Conservation (phyloP, 1,140 invertebrate species). For the Tetranychus cinnabarinus region DNA sequence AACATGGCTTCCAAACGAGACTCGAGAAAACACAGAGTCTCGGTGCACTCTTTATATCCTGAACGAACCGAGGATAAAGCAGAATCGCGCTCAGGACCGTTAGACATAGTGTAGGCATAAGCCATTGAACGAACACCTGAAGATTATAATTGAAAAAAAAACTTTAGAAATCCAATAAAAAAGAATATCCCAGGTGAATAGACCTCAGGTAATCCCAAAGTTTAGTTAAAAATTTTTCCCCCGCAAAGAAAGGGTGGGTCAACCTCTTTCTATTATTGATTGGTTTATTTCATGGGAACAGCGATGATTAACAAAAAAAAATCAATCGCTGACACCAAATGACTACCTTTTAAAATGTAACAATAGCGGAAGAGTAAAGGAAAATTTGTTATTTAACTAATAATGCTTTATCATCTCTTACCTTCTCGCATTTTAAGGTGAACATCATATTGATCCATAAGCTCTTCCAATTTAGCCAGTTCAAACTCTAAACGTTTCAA, state of each 20-base stretch:
- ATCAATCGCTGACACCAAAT: too few relatives aligned
- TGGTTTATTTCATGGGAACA: not conserved
- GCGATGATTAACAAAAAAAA: not conserved
- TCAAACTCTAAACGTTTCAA: constrained; percentile 29
- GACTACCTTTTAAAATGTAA: too few relatives aligned
- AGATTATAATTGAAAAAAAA: not conserved
- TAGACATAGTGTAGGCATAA: constrained; percentile 24
- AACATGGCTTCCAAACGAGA: constrained; percentile 28
- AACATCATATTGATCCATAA: constrained; percentile 27
- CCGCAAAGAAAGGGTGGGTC: not conserved
- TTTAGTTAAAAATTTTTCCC: not conserved
- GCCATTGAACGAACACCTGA: constrained; percentile 26
- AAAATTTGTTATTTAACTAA: too few relatives aligned
- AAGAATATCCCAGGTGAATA: not conserved
- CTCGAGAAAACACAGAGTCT: constrained; percentile 29
- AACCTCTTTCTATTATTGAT: not conserved
- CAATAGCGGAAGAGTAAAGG: too few relatives aligned
- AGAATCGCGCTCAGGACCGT: constrained; percentile 23
- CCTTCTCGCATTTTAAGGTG: constrained; percentile 27
- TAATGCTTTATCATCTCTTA: constrained; percentile 8
- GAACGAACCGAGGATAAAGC: constrained; percentile 28
- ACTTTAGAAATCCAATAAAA: not conserved
- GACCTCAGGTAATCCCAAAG: not conserved
- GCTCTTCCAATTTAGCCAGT: constrained; percentile 27
- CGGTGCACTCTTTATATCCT: constrained; percentile 28